Conservation (phyloP, 1,140 invertebrate species). For the Phymastichus coffea region DNA sequence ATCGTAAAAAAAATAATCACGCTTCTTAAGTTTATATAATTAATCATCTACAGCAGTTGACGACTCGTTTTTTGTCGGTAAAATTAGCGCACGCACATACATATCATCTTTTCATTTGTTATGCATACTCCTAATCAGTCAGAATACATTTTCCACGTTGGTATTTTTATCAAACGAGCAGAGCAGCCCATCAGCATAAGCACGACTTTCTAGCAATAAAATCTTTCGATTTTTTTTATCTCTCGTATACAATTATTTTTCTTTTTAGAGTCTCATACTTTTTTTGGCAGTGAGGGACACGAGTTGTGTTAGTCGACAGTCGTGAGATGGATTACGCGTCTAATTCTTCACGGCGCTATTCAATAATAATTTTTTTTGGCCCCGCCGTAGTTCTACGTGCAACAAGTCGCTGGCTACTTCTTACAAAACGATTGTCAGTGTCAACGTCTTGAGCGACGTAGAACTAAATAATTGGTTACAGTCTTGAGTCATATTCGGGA, state of each 20-base stretch:
- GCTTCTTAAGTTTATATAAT: conserved; percentile 53
- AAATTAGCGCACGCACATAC: conserved; percentile 46
- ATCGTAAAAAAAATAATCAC: conserved; percentile 56
- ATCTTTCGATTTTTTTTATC: conserved; percentile 21
- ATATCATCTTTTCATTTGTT: no score
- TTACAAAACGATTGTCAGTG: no score
- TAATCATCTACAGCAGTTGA: conserved; percentile 54
- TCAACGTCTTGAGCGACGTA: conserved; percentile 37
- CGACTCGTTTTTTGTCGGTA: conserved; percentile 46
- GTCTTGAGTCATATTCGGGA: conserved; percentile 50
- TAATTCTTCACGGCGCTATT: conserved; percentile 17
- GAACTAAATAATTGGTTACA: conserved; percentile 46
- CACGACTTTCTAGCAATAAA: conserved; percentile 36
- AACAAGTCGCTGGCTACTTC: conserved; percentile 34
- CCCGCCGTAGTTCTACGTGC: conserved; percentile 45
- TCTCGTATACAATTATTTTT: conserved; percentile 32
- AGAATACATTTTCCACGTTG: conserved; percentile 40
- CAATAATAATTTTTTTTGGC: conserved; percentile 41
- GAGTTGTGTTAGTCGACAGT: conserved; percentile 38
- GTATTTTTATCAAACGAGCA: no score
- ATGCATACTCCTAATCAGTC: conserved; percentile 52
- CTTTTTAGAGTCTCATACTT: conserved; percentile 38
- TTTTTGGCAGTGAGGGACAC: conserved; percentile 54
- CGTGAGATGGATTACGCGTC: conserved; percentile 8
- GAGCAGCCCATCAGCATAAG: conserved; percentile 33